Percentiles rank a stretch among this genome's conserved stretches.
phyloP scores from a whole-genome alignment of 2,113 vertebrate genomes.

The Lathamus discolor region DNA sequence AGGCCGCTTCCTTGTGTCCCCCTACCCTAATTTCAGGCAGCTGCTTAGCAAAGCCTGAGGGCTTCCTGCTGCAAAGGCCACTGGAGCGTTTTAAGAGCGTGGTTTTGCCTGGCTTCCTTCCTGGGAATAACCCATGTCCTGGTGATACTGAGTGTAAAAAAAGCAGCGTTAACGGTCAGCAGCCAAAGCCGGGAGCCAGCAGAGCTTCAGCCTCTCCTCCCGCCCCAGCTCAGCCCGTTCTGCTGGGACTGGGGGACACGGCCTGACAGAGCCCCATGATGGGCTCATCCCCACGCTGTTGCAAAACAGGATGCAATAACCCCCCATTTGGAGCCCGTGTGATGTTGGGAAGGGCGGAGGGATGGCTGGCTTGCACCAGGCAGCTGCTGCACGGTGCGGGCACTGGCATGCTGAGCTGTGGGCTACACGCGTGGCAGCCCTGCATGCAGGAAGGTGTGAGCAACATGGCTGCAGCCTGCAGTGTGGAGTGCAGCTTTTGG shows the following conservation, averaged over 20 bases:
- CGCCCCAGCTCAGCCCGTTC: accelerated
- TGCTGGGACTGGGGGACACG: accelerated
- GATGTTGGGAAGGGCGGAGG: background rate
- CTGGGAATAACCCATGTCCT: constrained; percentile 46
- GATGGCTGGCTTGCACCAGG: background rate
- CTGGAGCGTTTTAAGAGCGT: background rate
- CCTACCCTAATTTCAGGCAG: background rate
- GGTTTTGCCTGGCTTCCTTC: constrained; percentile 30
- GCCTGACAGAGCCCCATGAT: background rate
- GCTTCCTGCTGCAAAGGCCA: constrained; percentile 21
- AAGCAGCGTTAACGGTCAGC: background rate
- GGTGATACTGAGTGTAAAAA: background rate
- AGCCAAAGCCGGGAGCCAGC: background rate
- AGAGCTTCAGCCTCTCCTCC: background rate
- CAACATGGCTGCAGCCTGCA: background rate
- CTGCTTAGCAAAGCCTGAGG: background rate
- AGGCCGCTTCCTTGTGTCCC: background rate
- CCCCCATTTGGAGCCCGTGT: background rate
- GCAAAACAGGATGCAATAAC: constrained; percentile 39
- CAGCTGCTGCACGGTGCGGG: background rate
- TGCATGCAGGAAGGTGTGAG: accelerated
- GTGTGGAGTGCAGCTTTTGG: accelerated
- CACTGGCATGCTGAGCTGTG: accelerated
- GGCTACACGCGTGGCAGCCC: background rate
- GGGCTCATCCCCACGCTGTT: accelerated